Conservation (phyloP, 2,888 invertebrate species). For the Cryptocheilus praepositus region DNA sequence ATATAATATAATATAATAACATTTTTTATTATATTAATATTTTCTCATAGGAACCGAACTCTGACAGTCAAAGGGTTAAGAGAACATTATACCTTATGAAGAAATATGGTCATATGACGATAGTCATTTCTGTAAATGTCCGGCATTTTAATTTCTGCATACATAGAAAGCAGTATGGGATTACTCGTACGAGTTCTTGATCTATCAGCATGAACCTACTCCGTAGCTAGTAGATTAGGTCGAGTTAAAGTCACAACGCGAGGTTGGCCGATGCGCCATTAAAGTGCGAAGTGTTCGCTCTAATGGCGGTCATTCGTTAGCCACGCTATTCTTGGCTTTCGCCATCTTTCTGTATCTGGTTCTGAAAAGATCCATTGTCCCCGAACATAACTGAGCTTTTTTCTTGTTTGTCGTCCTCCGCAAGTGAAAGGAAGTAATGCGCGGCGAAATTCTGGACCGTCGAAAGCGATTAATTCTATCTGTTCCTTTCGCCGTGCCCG, state of each 20-base stretch:
- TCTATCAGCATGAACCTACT: not conserved
- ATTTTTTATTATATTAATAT: too few relatives aligned
- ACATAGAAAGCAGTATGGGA: not conserved
- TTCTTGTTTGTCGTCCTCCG: not conserved
- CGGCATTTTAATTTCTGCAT: not conserved
- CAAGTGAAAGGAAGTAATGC: not conserved
- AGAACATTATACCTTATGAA: too few relatives aligned
- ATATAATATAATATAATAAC: too few relatives aligned
- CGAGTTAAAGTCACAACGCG: constrained; percentile 2
- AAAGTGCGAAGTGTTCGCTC: constrained; percentile 24
- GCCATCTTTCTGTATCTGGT: not conserved
- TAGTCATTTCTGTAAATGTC: too few relatives aligned
- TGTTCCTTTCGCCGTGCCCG: not conserved
- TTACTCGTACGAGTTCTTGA: not conserved
- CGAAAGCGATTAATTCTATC: not conserved
- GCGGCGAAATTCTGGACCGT: too few relatives aligned
- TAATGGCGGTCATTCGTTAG: constrained; percentile 25
- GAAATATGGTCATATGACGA: too few relatives aligned
- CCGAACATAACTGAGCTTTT: not conserved
- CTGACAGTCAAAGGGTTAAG: too few relatives aligned
- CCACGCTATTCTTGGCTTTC: constrained; percentile 7
- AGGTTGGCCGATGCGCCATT: constrained; percentile 20
- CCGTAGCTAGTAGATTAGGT: constrained; percentile 14
- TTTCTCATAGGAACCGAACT: too few relatives aligned
- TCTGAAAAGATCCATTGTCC: not conserved